Evolutionary conservation across 23 tunicate genomes (phyloP).

Genomic region (Halocynthia roretzi): DNA sequence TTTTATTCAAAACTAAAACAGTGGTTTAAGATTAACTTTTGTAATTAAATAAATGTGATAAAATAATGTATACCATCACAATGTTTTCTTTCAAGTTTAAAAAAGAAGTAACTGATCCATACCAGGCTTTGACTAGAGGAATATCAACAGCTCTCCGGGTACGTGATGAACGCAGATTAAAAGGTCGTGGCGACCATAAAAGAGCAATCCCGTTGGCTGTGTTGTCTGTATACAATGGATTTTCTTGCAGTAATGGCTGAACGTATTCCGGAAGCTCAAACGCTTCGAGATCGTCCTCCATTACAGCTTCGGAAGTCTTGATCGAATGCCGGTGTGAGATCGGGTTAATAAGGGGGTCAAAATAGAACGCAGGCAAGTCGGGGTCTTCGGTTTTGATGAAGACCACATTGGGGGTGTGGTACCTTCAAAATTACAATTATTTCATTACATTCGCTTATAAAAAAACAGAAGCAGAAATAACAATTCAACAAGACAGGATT

Average conservation of each 20-base stretch:
- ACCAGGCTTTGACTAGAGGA: conserved; percentile 96
- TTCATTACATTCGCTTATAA: background rate
- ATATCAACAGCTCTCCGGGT: conserved; percentile 95
- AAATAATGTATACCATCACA: background rate
- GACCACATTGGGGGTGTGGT: conserved; percentile 96
- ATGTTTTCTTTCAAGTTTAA: no score
- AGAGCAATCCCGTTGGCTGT: conserved; percentile 98
- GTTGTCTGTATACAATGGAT: conserved; percentile 91
- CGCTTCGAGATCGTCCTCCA: conserved; percentile 73
- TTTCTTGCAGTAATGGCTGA: conserved; percentile 87
- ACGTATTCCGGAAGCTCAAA: conserved; percentile 85
- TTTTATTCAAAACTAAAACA: no score
- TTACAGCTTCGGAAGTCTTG: conserved; percentile 50
- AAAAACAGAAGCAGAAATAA: background rate
- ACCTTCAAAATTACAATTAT: conserved; percentile 28
- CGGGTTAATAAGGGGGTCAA: conserved; percentile 98
- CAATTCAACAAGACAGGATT: background rate
- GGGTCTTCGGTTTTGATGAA: conserved; percentile 98
- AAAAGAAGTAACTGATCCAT: background rate
- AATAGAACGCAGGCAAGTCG: conserved; percentile 97
- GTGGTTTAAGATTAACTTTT: no score
- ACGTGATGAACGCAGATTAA: conserved; percentile 72
- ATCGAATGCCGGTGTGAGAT: conserved; percentile 85
- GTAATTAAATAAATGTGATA: background rate
- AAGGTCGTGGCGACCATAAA: conserved; percentile 97